Percentiles rank a stretch among this genome's conserved stretches.
Evolutionary conservation across 2,888 invertebrate species (phyloP).

Genomic region (Bugulina stolonifera): DNA sequence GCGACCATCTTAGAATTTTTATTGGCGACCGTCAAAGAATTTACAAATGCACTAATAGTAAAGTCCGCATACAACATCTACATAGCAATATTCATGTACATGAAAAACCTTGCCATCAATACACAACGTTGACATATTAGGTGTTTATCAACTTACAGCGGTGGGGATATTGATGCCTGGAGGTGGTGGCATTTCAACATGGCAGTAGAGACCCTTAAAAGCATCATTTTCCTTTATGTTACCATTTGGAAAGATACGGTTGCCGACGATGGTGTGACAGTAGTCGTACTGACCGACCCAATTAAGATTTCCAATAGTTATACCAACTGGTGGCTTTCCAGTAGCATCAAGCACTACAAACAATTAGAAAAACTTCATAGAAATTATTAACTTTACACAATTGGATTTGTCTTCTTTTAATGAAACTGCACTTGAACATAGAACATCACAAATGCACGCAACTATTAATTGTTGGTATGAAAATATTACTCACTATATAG

Average conservation of each 20-base stretch:
- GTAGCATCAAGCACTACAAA: constrained; percentile 27
- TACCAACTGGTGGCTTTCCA: constrained; percentile 26
- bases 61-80: no score
- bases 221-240: not conserved
- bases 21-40: no score
- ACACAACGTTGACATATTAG: no score
- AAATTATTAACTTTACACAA: no score
- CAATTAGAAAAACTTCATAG: no score
- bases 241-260: not conserved
- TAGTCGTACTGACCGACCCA: constrained; percentile 28
- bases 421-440: no score
- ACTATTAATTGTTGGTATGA: not conserved
- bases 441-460: no score
- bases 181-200: constrained; percentile 34
- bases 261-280: constrained; percentile 2
- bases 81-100: no score
- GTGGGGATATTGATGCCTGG: not conserved
- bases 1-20: no score
- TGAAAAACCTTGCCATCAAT: no score
- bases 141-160: not conserved
- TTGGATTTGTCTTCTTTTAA: no score
- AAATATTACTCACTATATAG: constrained; percentile 1
- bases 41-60: no score
- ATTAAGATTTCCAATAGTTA: constrained; percentile 18
- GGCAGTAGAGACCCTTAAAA: constrained; percentile 34